Percentiles rank a stretch among this genome's conserved stretches.
Conservation (phyloP, 2,113 vertebrate species). For the Eurystomus gularis region DNA sequence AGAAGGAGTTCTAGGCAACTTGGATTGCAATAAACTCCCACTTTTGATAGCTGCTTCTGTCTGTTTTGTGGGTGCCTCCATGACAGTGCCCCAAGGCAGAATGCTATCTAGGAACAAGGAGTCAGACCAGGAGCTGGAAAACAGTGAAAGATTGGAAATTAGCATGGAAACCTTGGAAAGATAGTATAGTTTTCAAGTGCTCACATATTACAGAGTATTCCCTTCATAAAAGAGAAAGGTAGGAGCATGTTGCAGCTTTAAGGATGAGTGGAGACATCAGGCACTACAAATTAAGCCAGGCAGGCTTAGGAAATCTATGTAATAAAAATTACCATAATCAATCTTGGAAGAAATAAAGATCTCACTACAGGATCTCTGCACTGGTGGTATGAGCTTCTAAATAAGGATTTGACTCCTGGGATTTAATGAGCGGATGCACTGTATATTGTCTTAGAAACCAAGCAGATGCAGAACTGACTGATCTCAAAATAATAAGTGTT, state of each 20-base stretch:
- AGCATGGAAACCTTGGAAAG: not conserved
- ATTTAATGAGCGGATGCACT: not conserved
- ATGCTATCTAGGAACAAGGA: not conserved
- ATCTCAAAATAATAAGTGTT: not conserved
- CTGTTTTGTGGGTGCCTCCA: too few relatives aligned
- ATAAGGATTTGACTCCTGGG: not conserved
- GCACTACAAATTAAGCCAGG: not conserved
- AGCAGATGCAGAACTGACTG: not conserved
- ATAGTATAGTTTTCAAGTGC: not conserved
- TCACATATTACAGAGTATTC: not conserved
- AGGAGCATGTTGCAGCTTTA: not conserved
- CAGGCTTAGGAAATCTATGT: not conserved
- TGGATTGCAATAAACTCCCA: too few relatives aligned
- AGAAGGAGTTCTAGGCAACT: too few relatives aligned
- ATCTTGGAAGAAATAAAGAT: slow-evolving; percentile 14
- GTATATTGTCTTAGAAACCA: slow-evolving; percentile 25
- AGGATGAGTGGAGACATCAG: not conserved
- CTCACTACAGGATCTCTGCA: not conserved
- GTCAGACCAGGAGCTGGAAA: not conserved
- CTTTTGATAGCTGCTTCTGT: too few relatives aligned
- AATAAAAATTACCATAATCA: slow-evolving; percentile 17
- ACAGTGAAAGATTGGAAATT: not conserved
- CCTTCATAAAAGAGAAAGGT: not conserved
- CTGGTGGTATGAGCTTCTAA: not conserved
- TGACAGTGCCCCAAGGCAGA: not conserved